Evolutionary conservation across 1,140 invertebrate species (phyloP).

Genomic region (Drosophila orosa): DNA sequence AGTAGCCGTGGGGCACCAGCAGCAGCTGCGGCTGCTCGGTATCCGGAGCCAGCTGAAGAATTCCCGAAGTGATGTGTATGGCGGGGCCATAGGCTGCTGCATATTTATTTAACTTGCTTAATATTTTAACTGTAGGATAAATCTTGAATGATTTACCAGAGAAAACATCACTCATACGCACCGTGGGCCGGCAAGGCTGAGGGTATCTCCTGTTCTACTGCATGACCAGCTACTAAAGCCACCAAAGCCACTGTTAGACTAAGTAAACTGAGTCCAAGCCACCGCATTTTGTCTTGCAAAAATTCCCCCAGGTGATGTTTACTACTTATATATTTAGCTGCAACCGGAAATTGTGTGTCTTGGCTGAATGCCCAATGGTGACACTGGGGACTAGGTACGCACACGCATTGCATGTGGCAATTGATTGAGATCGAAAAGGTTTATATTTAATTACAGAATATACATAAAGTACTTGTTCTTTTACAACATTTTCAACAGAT

Average conservation of each 20-base stretch:
- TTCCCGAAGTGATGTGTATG: constrained; percentile 64
- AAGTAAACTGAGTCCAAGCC: constrained; percentile 13
- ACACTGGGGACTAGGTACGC: constrained; percentile 24
- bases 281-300: constrained; percentile 29
- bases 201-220: constrained; percentile 15
- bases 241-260: background rate
- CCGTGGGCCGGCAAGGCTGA: constrained; percentile 14
- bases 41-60: constrained; percentile 54
- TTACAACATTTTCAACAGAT: background rate
- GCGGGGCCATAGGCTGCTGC: constrained; percentile 51
- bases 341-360: constrained; percentile 50
- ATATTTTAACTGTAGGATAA: too few species aligned
- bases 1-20: constrained; percentile 22
- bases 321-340: constrained; percentile 42
- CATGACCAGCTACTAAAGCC: background rate
- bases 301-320: background rate
- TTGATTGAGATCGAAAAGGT: constrained; percentile 5
- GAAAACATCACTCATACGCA: constrained; percentile 41
- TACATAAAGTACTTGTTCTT: background rate
- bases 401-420: constrained; percentile 20
- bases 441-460: background rate
- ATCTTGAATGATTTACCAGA: background rate
- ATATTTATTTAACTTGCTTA: background rate
- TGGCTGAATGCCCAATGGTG: constrained; percentile 65
- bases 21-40: constrained; percentile 52